Evolutionary conservation across 1,140 invertebrate genomes (phyloP).

Genomic region (Paramacrobiotus metropolitanus): DNA sequence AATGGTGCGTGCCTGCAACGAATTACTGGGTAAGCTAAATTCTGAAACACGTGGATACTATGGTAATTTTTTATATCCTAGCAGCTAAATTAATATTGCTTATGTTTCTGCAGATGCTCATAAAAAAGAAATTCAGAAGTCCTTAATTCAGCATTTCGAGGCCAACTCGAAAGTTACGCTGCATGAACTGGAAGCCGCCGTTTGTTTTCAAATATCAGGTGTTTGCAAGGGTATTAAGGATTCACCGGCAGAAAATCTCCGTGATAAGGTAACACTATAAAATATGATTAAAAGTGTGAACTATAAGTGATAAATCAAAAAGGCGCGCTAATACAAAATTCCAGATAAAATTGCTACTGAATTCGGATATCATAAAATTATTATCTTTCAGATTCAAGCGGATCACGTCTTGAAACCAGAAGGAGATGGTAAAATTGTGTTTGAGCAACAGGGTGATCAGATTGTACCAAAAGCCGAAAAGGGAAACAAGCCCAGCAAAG

Average conservation of each 20-base stretch:
- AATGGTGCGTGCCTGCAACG: constrained; percentile 13
- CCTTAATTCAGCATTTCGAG: not conserved
- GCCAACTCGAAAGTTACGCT: constrained; percentile 4
- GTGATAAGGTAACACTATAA: not conserved
- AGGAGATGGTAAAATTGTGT: not conserved
- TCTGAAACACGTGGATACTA: not conserved
- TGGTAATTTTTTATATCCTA: not conserved
- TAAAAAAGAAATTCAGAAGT: not conserved
- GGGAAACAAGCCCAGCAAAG: not conserved
- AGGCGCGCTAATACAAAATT: constrained; percentile 3
- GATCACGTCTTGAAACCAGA: not conserved
- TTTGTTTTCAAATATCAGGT: not conserved
- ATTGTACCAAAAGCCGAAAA: not conserved
- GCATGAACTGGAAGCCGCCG: constrained; percentile 8
- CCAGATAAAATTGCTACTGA: not conserved
- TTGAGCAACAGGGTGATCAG: not conserved
- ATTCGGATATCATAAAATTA: not conserved
- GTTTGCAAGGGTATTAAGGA: constrained; percentile 6
- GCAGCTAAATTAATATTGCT: not conserved
- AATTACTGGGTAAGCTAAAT: constrained; percentile 10
- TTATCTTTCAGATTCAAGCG: not conserved
- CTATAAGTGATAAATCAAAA: no score
- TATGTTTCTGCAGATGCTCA: not conserved
- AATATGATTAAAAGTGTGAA: no score
- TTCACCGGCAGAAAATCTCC: constrained; percentile 1